Evolutionary conservation across 2,797 vertebrate genomes (phyloP).

Genomic region (Acanthurus lineatus): DNA sequence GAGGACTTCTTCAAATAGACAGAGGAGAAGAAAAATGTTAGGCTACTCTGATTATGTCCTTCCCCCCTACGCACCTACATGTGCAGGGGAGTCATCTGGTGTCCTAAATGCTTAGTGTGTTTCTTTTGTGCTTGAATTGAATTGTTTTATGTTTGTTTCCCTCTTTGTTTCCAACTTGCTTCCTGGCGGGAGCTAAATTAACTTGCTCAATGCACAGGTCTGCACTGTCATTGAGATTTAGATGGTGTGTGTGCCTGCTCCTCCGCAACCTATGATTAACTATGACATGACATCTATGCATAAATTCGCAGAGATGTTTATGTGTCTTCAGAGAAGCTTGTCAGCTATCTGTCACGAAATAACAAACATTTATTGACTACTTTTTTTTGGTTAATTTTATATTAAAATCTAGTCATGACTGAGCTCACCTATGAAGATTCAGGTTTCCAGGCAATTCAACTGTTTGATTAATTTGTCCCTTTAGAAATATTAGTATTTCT

Average conservation of each 20-base stretch:
- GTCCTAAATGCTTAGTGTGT: no score
- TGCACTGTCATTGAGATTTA: no score
- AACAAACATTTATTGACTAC: background rate
- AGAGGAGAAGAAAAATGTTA: background rate
- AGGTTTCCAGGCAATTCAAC: background rate
- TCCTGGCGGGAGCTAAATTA: background rate
- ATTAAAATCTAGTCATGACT: background rate
- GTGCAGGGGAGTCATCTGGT: background rate
- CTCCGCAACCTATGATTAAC: background rate
- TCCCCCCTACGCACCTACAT: background rate
- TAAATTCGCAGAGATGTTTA: background rate
- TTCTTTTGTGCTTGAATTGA: background rate
- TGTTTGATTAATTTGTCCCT: background rate
- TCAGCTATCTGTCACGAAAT: no score
- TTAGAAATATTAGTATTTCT: background rate
- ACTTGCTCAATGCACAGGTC: background rate
- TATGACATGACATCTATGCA: background rate
- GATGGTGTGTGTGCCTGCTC: background rate
- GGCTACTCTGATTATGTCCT: no score
- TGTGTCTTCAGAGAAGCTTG: background rate
- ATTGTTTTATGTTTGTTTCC: background rate
- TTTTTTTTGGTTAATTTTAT: background rate
- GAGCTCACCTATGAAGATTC: background rate
- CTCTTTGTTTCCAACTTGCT: no score
- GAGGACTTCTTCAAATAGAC: background rate